A percentile compares a stretch with the other conserved stretches of the same genome.
Evolutionary conservation across 2,888 invertebrate species (phyloP).

Genomic region (Drosophila silvestris): DNA sequence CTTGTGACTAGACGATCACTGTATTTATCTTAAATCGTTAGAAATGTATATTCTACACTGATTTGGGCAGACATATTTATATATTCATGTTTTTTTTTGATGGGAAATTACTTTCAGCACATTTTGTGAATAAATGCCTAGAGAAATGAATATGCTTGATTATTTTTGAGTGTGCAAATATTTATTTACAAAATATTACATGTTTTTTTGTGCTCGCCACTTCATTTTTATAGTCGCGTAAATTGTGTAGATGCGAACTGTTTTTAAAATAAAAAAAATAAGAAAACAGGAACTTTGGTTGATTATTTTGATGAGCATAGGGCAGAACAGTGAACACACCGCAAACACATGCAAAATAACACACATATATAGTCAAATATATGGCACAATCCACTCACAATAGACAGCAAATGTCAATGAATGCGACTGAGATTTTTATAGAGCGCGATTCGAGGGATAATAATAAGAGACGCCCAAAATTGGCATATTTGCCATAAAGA

Average conservation of each 20-base stretch:
- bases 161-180: neutral
- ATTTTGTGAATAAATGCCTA: neutral
- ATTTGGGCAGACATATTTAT: neutral
- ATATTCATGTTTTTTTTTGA: neutral
- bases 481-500: constrained; percentile 75
- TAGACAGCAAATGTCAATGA: constrained; percentile 74
- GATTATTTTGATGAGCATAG: constrained; percentile 74
- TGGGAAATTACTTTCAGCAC: neutral
- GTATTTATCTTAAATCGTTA: neutral
- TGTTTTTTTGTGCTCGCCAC: constrained; percentile 52
- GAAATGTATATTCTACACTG: neutral
- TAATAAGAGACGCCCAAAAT: constrained; percentile 53
- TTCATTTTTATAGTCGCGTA: constrained; percentile 70
- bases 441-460: constrained; percentile 33
- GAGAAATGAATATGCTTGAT: constrained; percentile 14
- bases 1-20: too few relatives aligned
- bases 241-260: constrained; percentile 64
- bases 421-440: constrained; percentile 49
- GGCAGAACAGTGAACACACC: constrained; percentile 67
- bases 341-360: constrained; percentile 20
- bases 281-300: constrained; percentile 65
- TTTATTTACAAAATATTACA: constrained; percentile 35
- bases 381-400: constrained; percentile 33
- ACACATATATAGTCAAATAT: constrained; percentile 16
- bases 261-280: constrained; percentile 49